Conservation (phyloP, 1,140 invertebrate genomes). For the Euwallacea fornicatus region DNA sequence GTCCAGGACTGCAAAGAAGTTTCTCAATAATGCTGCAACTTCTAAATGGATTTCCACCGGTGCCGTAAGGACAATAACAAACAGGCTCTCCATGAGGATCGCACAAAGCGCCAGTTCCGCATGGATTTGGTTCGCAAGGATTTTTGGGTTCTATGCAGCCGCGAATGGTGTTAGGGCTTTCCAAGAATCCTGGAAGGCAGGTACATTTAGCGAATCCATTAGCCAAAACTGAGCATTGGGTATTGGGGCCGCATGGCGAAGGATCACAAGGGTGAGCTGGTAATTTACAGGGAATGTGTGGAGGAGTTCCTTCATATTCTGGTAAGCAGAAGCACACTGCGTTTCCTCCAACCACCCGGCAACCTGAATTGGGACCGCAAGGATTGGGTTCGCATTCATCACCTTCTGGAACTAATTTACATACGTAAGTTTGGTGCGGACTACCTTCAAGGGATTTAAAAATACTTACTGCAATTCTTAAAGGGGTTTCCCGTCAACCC, state of each 20-base stretch:
- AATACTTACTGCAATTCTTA: constrained; percentile 82
- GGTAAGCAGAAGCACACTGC: constrained; percentile 83
- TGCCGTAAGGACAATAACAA: constrained; percentile 77
- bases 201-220: constrained; percentile 87
- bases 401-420: constrained; percentile 75
- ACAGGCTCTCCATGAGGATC: constrained; percentile 74
- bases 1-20: constrained; percentile 73
- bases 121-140: constrained; percentile 80
- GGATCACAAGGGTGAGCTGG: constrained; percentile 79
- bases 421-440: background rate
- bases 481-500: constrained; percentile 90
- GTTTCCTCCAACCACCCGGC: constrained; percentile 68
- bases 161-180: constrained; percentile 83
- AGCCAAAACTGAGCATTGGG: constrained; percentile 75
- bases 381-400: constrained; percentile 81
- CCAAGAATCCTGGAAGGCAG: constrained; percentile 78
- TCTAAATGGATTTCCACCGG: constrained; percentile 77
- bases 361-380: constrained; percentile 81
- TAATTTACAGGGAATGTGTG: constrained; percentile 64
- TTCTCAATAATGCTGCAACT: constrained; percentile 63
- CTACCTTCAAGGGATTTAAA: background rate
- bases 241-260: constrained; percentile 86
- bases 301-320: constrained; percentile 85
- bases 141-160: constrained; percentile 77
- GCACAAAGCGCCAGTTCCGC: constrained; percentile 76